Base-by-base conservation (phyloP, 1,140 invertebrate genomes). In the Planococcus citri region DNA sequence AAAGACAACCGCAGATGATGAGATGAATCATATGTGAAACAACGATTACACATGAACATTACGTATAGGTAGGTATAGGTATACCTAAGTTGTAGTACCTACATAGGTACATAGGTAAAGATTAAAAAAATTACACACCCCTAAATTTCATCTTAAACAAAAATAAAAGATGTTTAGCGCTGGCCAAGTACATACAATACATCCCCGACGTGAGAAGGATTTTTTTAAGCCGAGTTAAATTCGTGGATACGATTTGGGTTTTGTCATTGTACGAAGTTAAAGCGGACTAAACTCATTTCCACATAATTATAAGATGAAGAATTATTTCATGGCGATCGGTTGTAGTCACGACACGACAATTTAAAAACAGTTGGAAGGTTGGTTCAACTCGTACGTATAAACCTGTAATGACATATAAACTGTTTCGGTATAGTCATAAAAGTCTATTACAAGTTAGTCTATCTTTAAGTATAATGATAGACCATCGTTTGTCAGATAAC, bases 401-500 rank as follows among this genome's bases (percentile, higher is more conserved):
- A 64, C 60, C 60, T 27, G 24, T 64, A 64, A 64, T 64, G 60
- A 64, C 60, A 64, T 64, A 64, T 64, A 64, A 64, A 64, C 60
- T 64, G 60, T 64, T 64, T 64, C 25, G 21, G 25, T 24, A 64
- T 64, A 64, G 60, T 64, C 25, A 25, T 64, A 25, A 24, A 64
- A 27, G 25, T 64, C 60, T 64, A 64, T 64, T 64, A 64, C 60
- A 64, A 24, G 60, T 27, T 64, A 24, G 25, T 64, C 60, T 64
- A 51, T 51, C 60, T 64, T 27, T 64, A 64, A 64, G 25, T 64
- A 64, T 64, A 64, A 64, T 64, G 22, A 64, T 64, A 64, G 60
- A 22, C 60, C 20, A 64, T 64, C 60, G 60, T 64, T 27, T 64
- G 60, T 25, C 21, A 25, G 60, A 64, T 64, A 64, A 64, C 60